A percentile compares a stretch with the other conserved stretches of the same genome.
Conservation (phyloP, 1,140 invertebrate species). For the Bursaphelenchus mucronatus region DNA sequence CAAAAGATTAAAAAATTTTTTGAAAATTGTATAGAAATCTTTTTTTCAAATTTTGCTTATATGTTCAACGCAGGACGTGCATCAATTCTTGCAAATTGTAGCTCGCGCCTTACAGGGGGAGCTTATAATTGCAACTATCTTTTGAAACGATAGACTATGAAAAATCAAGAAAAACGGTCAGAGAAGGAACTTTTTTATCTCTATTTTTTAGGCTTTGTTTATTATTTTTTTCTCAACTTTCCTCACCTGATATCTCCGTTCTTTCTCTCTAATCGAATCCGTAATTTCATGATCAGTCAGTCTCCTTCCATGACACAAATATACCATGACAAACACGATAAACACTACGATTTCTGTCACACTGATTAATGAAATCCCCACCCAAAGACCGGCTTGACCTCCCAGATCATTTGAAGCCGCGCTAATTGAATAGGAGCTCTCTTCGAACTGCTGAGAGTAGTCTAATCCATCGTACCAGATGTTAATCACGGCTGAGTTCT, state of each 20-base stretch:
- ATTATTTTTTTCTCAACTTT: not conserved
- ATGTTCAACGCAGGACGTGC: no score
- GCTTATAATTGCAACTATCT: no score
- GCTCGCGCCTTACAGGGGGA: no score
- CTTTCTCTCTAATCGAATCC: slow-evolving; percentile 25
- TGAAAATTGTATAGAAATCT: no score
- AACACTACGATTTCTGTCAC: slow-evolving; percentile 23
- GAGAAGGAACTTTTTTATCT: no score
- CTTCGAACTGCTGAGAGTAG: slow-evolving; percentile 19
- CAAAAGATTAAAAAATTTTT: no score
- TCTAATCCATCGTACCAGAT: slow-evolving; percentile 28
- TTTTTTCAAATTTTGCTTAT: no score
- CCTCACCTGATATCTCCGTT: slow-evolving; percentile 25
- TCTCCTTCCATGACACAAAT: slow-evolving; percentile 30
- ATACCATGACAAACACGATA: slow-evolving; percentile 19
- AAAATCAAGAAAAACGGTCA: no score
- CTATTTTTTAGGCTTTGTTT: no score
- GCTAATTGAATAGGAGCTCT: slow-evolving; percentile 21
- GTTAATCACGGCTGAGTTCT: slow-evolving; percentile 25
- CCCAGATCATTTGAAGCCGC: slow-evolving; percentile 28
- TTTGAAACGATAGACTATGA: no score
- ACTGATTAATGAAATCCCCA: slow-evolving; percentile 18
- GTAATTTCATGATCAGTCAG: slow-evolving; percentile 21
- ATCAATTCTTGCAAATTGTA: no score
- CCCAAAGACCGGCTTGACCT: slow-evolving; percentile 27